These are phyloP conservation scores for Anabas testudineus DNA, from an alignment of 2,797 vertebrate genomes.

Conservation along the genomic window DNA sequence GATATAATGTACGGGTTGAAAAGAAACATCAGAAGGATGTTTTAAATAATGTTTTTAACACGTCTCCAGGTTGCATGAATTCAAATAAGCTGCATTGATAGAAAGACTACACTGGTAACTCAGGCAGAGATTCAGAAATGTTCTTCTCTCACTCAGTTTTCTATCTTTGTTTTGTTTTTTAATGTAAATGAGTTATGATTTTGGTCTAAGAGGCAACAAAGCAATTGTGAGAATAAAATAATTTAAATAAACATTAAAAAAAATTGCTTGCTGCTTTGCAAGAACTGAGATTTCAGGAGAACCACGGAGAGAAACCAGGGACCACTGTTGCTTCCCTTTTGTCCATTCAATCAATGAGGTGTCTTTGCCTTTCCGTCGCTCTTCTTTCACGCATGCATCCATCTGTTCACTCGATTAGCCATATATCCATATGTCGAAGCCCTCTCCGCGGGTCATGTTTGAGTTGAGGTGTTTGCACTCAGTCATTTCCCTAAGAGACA, in stretches of 20 bases:
- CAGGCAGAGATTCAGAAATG: constrained; percentile 2
- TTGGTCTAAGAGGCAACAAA: background rate
- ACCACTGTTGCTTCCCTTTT: constrained; percentile 19
- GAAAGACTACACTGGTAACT: too few species aligned
- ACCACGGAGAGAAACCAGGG: constrained; percentile 64
- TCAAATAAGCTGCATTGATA: background rate
- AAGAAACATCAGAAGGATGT: background rate
- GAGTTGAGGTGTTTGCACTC: constrained; percentile 1
- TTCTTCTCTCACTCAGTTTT: background rate
- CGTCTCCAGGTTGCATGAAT: background rate
- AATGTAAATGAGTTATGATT: constrained; percentile 4
- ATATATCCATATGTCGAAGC: constrained; percentile 17
- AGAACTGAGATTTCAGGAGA: constrained; percentile 54
- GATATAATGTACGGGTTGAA: background rate
- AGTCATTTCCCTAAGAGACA: constrained; percentile 2
- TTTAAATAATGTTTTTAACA: background rate
- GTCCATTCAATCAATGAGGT: constrained; percentile 24
- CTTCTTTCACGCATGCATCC: constrained; percentile 31
- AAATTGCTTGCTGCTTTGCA: background rate
- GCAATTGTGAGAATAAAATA: background rate
- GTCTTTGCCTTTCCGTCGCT: constrained; percentile 17
- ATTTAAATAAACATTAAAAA: background rate
- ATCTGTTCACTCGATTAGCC: constrained; percentile 31
- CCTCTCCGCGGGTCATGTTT: background rate
- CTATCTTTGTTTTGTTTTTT: too few species aligned